Evolutionary conservation across 2,888 invertebrate genomes (phyloP).

Genomic region (Aethes cnicana): DNA sequence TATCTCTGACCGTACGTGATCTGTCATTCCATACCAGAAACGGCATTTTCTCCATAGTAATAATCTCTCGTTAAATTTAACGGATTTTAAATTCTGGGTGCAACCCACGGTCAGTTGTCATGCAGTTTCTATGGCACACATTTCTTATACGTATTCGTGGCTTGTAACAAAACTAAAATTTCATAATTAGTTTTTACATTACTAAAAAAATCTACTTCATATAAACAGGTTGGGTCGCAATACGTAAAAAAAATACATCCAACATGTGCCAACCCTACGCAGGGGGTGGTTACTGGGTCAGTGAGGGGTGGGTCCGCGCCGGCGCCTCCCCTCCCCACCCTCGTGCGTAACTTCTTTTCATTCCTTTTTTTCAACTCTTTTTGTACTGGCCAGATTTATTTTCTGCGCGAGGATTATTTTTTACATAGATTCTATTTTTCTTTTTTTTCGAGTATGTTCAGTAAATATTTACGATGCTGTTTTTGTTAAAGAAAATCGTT

Average conservation of each 20-base stretch:
- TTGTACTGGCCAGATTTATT: conserved; percentile 20
- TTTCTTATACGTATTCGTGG: no score
- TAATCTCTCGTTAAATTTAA: no score
- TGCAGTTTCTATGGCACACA: no score
- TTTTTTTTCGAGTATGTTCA: background rate
- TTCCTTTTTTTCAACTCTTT: conserved; percentile 20
- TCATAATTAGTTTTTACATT: no score
- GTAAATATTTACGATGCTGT: background rate
- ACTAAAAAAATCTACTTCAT: background rate
- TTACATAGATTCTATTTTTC: conserved; percentile 15
- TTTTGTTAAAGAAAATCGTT: no score
- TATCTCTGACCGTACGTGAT: no score
- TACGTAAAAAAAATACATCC: conserved; percentile 5
- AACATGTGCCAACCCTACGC: conserved; percentile 42
- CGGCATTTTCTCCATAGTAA: no score
- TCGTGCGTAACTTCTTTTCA: conserved; percentile 44
- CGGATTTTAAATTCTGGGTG: no score
- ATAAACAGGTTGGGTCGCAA: conserved; percentile 3
- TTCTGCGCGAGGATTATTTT: conserved; percentile 40
- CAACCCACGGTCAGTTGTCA: no score
- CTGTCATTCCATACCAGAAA: no score
- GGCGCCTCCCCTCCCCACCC: conserved; percentile 30
- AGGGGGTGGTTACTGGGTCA: conserved; percentile 61
- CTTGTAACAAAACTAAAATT: no score
- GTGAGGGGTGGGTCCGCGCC: conserved; percentile 19